These are phyloP conservation scores for Oryzias curvinotus DNA, from an alignment of 2,113 vertebrate genomes.

Conservation along the genomic window DNA sequence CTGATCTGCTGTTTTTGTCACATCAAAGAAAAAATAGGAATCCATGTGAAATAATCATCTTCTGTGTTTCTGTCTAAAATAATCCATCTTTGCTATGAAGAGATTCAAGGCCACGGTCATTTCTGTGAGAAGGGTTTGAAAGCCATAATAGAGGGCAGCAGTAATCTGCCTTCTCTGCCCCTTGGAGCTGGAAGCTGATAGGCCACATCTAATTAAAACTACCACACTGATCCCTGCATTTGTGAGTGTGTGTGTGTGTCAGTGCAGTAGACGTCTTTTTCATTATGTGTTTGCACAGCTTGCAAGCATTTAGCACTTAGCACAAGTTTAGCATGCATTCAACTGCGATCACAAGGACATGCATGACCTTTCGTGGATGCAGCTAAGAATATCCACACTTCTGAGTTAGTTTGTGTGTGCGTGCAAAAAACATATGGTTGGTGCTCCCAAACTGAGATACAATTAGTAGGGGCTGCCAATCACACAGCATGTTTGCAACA, in stretches of 20 bases:
- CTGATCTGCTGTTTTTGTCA: not conserved
- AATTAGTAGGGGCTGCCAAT: slow-evolving; percentile 63
- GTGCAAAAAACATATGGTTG: slow-evolving; percentile 7
- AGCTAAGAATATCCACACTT: not conserved
- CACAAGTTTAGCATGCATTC: slow-evolving; percentile 5
- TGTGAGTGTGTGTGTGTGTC: not conserved
- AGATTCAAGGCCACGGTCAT: slow-evolving; percentile 23
- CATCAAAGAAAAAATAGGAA: not conserved
- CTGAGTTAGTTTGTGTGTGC: not conserved
- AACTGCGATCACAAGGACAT: slow-evolving; percentile 1
- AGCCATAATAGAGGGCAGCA: slow-evolving; percentile 41
- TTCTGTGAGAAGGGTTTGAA: slow-evolving; percentile 47
- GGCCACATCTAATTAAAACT: slow-evolving; percentile 65
- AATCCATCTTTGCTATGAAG: slow-evolving; percentile 31
- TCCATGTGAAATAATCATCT: too few relatives aligned
- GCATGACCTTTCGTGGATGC: slow-evolving; percentile 5
- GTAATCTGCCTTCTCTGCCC: slow-evolving; percentile 46
- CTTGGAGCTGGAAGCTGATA: slow-evolving; percentile 33
- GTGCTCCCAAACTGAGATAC: slow-evolving; percentile 25
- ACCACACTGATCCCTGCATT: slow-evolving; percentile 29
- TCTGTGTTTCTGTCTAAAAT: not conserved
- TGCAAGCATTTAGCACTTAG: not conserved
- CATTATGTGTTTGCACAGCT: not conserved
- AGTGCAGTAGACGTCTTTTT: not conserved
- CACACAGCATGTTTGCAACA: slow-evolving; percentile 45